Conservation (phyloP, 2,797 vertebrate species). For the Lindbergichthys nudifrons region DNA sequence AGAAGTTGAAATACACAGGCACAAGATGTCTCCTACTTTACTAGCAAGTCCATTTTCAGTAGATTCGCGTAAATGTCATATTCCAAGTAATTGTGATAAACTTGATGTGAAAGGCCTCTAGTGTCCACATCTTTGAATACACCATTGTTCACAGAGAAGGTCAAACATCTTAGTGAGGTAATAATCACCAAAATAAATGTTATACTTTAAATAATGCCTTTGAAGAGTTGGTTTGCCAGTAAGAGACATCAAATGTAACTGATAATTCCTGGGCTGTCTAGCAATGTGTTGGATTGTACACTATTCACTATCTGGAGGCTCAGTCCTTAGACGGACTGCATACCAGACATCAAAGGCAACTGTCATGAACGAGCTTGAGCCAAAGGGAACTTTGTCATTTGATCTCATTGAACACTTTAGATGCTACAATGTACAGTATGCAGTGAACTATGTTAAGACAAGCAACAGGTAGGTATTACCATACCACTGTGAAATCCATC, state of each 20-base stretch:
- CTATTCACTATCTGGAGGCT: slow-evolving; percentile 54
- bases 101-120: not conserved
- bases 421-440: slow-evolving; percentile 67
- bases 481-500: slow-evolving; percentile 5
- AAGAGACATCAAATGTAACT: slow-evolving; percentile 25
- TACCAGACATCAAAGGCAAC: slow-evolving; percentile 78
- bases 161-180: not conserved
- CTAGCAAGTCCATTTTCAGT: not conserved
- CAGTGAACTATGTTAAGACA: slow-evolving; percentile 36
- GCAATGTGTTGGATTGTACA: slow-evolving; percentile 46
- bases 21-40: no score
- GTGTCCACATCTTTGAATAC: no score
- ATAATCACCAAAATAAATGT: not conserved
- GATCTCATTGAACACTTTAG: slow-evolving; percentile 56
- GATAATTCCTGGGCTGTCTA: slow-evolving; percentile 32
- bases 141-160: not conserved
- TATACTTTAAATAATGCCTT: slow-evolving; percentile 12
- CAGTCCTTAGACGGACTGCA: slow-evolving; percentile 50
- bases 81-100: not conserved
- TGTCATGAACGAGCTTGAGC: slow-evolving; percentile 38
- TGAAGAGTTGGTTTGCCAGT: slow-evolving; percentile 16
- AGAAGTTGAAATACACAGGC: no score
- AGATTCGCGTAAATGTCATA: not conserved
- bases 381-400: slow-evolving; percentile 52
- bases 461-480: slow-evolving; percentile 51